Evolutionary conservation across 1,140 invertebrate species (phyloP).

Genomic region (Lucilia sericata): DNA sequence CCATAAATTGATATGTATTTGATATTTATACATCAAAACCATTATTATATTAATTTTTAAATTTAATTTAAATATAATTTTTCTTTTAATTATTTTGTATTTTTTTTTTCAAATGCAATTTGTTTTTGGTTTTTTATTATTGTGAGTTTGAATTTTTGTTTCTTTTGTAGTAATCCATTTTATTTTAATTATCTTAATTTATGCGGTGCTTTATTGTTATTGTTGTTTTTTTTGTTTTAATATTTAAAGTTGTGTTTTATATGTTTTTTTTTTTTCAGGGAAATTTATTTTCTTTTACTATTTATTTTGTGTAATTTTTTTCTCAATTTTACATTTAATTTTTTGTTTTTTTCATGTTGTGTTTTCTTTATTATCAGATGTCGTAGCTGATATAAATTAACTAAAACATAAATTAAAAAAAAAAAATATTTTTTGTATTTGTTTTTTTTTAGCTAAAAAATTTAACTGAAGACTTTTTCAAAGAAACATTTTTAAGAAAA

Average conservation of each 20-base stretch:
- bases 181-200: slow-evolving; percentile 38
- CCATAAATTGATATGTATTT: slow-evolving; percentile 68
- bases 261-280: slow-evolving; percentile 10
- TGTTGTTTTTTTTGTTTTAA: neutral
- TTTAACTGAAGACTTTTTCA: slow-evolving; percentile 43
- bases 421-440: slow-evolving; percentile 31
- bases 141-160: slow-evolving; percentile 48
- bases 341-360: slow-evolving; percentile 40
- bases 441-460: slow-evolving; percentile 20
- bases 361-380: slow-evolving; percentile 67
- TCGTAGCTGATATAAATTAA: slow-evolving; percentile 67
- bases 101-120: slow-evolving; percentile 46
- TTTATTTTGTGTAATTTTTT: neutral
- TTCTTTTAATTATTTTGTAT: slow-evolving; percentile 31
- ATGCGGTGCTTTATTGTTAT: slow-evolving; percentile 42
- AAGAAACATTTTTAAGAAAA: neutral
- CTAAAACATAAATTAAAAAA: slow-evolving; percentile 47
- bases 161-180: slow-evolving; percentile 28
- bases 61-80: neutral
- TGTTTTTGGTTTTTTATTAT: neutral
- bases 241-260: slow-evolving; percentile 23
- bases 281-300: slow-evolving; percentile 17
- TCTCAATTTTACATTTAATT: slow-evolving; percentile 36
- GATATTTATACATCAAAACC: slow-evolving; percentile 68
- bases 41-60: slow-evolving; percentile 50